These are phyloP conservation scores for Pipistrellus nathusii DNA, from an alignment of 2,797 vertebrate genomes.

Conservation along the genomic window DNA sequence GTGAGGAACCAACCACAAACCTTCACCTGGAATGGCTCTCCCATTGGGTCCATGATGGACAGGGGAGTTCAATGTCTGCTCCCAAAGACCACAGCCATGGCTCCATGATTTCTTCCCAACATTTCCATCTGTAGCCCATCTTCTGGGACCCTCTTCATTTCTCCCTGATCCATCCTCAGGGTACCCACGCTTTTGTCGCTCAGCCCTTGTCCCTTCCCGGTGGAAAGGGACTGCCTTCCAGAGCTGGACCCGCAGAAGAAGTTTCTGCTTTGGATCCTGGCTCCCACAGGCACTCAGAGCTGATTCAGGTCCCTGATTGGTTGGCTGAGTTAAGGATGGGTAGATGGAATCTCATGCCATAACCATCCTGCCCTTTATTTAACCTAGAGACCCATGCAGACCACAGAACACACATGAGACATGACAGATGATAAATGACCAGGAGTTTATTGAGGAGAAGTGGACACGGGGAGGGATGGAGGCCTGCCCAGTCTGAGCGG, in stretches of 20 bases:
- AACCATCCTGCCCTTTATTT: not conserved
- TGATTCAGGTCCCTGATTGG: not conserved
- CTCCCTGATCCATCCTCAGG: fast-evolving
- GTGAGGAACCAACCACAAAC: fast-evolving
- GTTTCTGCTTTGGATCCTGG: too few relatives aligned
- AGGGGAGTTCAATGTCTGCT: not conserved
- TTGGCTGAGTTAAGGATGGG: not conserved
- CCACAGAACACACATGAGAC: not conserved
- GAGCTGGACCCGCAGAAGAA: fast-evolving
- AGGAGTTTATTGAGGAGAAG: not conserved
- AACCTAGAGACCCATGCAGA: not conserved
- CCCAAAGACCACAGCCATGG: fast-evolving
- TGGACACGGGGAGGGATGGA: not conserved
- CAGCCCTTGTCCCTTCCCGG: not conserved
- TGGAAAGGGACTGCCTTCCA: too few relatives aligned
- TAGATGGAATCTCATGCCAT: not conserved
- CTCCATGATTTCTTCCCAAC: too few relatives aligned
- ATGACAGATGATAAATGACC: not conserved
- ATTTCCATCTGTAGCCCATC: not conserved
- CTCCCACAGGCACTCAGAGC: not conserved
- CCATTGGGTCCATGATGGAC: not conserved
- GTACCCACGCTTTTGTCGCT: fast-evolving
- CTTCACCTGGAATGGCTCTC: too few relatives aligned
- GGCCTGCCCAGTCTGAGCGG: not conserved
- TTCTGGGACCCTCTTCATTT: not conserved